Evolutionary conservation across 2,113 vertebrate genomes (phyloP).

Genomic region (Scolopax mira): DNA sequence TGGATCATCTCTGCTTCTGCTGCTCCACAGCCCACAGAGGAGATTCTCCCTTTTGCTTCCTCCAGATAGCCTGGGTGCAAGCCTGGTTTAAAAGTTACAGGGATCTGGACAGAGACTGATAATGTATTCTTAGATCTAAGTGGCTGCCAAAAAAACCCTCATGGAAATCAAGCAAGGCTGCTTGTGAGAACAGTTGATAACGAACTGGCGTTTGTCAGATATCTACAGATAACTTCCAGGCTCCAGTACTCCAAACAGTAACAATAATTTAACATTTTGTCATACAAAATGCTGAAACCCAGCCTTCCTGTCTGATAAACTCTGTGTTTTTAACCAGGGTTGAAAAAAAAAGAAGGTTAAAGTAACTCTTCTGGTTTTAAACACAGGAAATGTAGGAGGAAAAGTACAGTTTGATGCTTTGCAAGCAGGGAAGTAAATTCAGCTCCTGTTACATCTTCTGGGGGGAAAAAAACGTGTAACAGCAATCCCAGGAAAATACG

Average conservation of each 20-base stretch:
- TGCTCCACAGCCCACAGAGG: not conserved
- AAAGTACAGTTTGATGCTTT: not conserved
- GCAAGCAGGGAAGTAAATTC: not conserved
- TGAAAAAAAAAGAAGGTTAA: not conserved
- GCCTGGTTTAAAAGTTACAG: not conserved
- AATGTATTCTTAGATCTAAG: conserved; percentile 9
- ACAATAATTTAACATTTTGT: not conserved
- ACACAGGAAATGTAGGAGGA: not conserved
- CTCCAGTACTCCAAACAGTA: not conserved
- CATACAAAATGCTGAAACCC: not conserved
- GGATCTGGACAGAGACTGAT: not conserved
- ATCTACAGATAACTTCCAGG: not conserved
- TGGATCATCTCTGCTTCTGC: not conserved
- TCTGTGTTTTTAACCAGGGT: not conserved
- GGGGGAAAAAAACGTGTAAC: not conserved
- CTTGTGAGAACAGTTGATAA: conserved; percentile 5
- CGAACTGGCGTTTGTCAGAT: not conserved
- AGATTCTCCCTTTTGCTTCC: not conserved
- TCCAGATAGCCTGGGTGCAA: not conserved
- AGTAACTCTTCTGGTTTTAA: not conserved
- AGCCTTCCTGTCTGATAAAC: not conserved
- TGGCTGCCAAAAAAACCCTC: not conserved
- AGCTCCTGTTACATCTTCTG: not conserved
- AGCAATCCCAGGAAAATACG: not conserved
- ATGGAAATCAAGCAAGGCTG: conserved; percentile 18